These are phyloP conservation scores for western clawed frog (Xenopus tropicalis) DNA, from an alignment of 2,113 vertebrate genomes.

Conservation along the genomic window DNA sequence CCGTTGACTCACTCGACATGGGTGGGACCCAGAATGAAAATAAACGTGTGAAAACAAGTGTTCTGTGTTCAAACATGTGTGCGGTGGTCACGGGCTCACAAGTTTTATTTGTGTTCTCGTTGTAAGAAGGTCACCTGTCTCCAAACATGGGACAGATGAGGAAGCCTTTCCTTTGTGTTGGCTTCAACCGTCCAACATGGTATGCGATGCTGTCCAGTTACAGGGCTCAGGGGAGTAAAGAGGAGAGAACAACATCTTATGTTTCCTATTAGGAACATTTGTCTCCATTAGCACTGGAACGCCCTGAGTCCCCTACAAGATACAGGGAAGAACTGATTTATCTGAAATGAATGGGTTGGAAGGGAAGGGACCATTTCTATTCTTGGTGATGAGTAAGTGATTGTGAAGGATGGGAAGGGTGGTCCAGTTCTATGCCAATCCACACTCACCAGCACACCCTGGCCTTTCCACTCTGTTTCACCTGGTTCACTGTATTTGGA, in stretches of 20 bases:
- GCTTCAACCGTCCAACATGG: not conserved
- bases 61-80: conserved; percentile 1
- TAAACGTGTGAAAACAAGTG: conserved; percentile 9
- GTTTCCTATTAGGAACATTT: conserved; percentile 22
- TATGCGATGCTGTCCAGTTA: not conserved
- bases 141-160: not conserved
- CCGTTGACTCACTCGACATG: conserved; percentile 45
- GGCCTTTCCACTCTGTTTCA: too few relatives aligned
- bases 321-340: not conserved
- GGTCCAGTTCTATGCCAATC: too few relatives aligned
- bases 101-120: conserved; percentile 13
- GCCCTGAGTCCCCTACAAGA: not conserved
- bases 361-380: too few relatives aligned
- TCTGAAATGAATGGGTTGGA: too few relatives aligned
- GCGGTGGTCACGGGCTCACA: not conserved
- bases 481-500: too few relatives aligned
- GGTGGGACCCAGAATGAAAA: conserved; percentile 42
- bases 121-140: conserved; percentile 23
- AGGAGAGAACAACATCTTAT: conserved; percentile 15
- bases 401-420: too few relatives aligned
- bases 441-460: too few relatives aligned
- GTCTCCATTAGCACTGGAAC: conserved; percentile 7
- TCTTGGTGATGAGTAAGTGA: too few relatives aligned
- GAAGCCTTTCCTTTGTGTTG: not conserved
- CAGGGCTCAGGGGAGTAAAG: not conserved